Conservation (phyloP, 2,888 invertebrate genomes). For the Phalera bucephala region DNA sequence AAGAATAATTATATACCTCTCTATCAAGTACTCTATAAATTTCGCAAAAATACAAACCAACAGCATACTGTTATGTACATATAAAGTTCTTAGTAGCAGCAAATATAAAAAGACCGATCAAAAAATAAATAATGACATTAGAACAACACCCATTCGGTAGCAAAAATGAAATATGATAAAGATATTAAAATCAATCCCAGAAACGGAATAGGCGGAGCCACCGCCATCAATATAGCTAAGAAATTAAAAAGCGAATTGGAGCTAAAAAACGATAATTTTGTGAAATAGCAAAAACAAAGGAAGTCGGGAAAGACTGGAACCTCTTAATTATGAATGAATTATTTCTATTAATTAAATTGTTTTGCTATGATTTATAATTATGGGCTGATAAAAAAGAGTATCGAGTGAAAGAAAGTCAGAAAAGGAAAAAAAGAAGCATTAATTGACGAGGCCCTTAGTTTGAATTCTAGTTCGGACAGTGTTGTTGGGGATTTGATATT, state of each 20-base stretch:
- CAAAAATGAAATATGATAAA: constrained; percentile 54
- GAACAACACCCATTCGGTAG: constrained; percentile 63
- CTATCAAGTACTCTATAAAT: too few relatives aligned
- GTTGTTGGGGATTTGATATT: too few relatives aligned
- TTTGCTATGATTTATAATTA: constrained; percentile 13
- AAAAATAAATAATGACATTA: constrained; percentile 60
- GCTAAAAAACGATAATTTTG: constrained; percentile 28
- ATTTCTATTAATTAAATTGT: constrained; percentile 40
- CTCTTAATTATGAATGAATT: constrained; percentile 54
- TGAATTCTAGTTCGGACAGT: too few relatives aligned
- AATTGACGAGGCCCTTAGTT: too few relatives aligned
- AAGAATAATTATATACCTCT: too few relatives aligned
- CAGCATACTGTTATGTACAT: too few relatives aligned
- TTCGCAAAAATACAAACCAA: too few relatives aligned
- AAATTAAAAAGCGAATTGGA: constrained; percentile 40
- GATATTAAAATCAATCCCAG: constrained; percentile 55
- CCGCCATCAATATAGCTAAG: constrained; percentile 43
- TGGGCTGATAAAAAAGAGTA: constrained; percentile 1
- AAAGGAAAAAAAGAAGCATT: too few relatives aligned
- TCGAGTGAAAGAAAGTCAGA: too few relatives aligned
- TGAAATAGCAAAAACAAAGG: constrained; percentile 37
- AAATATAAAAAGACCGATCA: too few relatives aligned
- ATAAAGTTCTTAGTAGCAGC: too few relatives aligned
- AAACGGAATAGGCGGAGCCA: constrained; percentile 51
- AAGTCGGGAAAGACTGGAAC: constrained; percentile 34